These are phyloP conservation scores for Drosophila meridiana DNA, from an alignment of 2,888 invertebrate genomes.

Conservation along the genomic window DNA sequence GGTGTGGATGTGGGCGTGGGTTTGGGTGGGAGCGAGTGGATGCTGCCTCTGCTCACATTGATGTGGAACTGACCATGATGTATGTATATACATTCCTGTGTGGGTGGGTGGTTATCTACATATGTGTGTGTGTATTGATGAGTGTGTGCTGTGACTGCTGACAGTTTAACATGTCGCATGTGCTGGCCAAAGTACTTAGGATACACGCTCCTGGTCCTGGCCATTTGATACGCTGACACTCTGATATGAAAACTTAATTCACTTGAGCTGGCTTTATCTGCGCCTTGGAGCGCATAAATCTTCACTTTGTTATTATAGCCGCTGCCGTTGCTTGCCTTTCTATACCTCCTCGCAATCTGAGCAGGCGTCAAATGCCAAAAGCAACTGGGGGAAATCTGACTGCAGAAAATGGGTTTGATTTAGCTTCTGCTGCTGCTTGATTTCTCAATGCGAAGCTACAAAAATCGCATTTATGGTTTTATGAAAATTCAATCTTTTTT, in stretches of 20 bases:
- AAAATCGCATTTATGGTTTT: not conserved
- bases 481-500: not conserved
- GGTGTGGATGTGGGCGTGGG: not conserved
- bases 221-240: conserved; percentile 39
- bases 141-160: conserved; percentile 19
- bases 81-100: not conserved
- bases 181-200: conserved; percentile 13
- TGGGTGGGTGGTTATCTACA: not conserved
- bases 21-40: conserved; percentile 1
- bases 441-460: conserved; percentile 4
- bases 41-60: conserved; percentile 20
- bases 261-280: conserved; percentile 44
- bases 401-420: not conserved
- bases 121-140: conserved; percentile 12
- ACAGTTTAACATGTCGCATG: conserved; percentile 19
- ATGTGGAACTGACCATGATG: conserved; percentile 67
- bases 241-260: conserved; percentile 42
- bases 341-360: not conserved
- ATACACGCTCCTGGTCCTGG: conserved; percentile 17
- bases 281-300: conserved; percentile 35
- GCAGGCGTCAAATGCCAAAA: conserved; percentile 55
- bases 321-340: conserved; percentile 21
- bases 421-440: conserved; percentile 22
- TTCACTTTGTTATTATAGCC: conserved; percentile 22
- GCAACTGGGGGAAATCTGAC: conserved; percentile 5